Base-by-base conservation (phyloP, 2,113 vertebrate species). In the Ivindomyrus marchei region DNA sequence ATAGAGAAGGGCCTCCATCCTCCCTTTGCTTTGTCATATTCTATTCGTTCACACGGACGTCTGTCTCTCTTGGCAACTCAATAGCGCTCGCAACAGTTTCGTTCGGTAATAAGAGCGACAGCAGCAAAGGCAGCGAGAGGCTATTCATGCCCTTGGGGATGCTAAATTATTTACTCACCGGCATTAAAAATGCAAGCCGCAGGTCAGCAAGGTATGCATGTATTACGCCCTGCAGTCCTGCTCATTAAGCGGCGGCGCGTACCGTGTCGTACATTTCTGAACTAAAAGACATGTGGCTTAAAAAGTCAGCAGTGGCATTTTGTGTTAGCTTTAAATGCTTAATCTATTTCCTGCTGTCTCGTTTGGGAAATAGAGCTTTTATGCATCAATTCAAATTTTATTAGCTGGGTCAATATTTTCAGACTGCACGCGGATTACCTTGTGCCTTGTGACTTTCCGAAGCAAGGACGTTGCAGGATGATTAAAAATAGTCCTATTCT, bases 141-240 rank as follows among this genome's bases (percentile, higher is more conserved):
- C 89, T 58, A 47, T 56, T 66, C n/a, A 86, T 91, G 91, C 91
- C 91, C 92, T 92, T 88, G 49, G 91, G 90, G 21, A 93, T 1
- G 0, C 24, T 92, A 91, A 93, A 88, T 92, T 94, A 94, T 92
- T 94, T 93, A 93, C 84, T 62, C 92, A 53, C 86, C 91, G 88
- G 90, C 66, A 91, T 93, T 92, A 94, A 93, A 94, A 94, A 94
- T 92, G 93, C 89, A 93, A 92, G 93, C 85, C 87, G 21, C 24
- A 21, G 36, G 88, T 91, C 91, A 90, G 90, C 0, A 1, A 91
- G 46, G 47, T 24, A 89, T 88, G 10, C 80, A 87, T 89, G 39
- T 91, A 91, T 85, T 66, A 62, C 31, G 19, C 62, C 88, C 47
- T 13, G 27, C 50, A n/a, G 46, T 85, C 24, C 85, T 87, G 27